Conservation (phyloP, 2,113 vertebrate species). For the Lamprologus sp. region DNA sequence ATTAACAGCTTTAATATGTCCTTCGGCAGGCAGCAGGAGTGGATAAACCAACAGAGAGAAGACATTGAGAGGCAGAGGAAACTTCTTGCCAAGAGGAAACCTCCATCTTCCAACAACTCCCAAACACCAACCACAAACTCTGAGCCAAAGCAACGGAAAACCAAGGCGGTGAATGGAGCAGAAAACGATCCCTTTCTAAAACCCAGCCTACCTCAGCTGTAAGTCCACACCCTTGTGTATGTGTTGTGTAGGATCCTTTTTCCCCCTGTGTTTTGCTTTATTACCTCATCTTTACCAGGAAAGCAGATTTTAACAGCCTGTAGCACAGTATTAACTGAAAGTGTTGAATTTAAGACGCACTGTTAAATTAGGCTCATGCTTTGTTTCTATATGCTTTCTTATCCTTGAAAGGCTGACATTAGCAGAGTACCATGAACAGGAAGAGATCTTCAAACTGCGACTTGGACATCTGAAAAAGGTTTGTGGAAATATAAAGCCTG, state of each 20-base stretch:
- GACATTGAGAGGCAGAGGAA: slow-evolving; percentile 99
- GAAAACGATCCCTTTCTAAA: slow-evolving; percentile 98
- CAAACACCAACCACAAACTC: slow-evolving; percentile 92
- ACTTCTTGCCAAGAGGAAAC: slow-evolving; percentile 96
- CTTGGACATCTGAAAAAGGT: slow-evolving; percentile 99
- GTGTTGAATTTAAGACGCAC: neutral
- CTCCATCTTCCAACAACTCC: slow-evolving; percentile 87
- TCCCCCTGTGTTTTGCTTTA: neutral
- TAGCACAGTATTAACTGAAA: neutral
- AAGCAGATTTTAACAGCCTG: neutral
- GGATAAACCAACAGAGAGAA: slow-evolving; percentile 98
- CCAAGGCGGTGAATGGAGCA: slow-evolving; percentile 96
- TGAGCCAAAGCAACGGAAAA: slow-evolving; percentile 98
- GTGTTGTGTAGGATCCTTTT: neutral
- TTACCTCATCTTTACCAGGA: neutral
- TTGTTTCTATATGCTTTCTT: neutral
- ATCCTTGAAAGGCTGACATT: slow-evolving; percentile 81
- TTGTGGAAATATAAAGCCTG: neutral
- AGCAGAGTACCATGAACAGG: slow-evolving; percentile 98
- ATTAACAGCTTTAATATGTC: neutral
- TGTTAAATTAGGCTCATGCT: neutral
- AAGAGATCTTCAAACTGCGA: slow-evolving; percentile 98
- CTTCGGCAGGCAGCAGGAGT: slow-evolving; percentile 88
- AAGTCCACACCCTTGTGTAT: slow-evolving; percentile 58
- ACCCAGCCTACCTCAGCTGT: slow-evolving; percentile 98